A percentile compares a stretch with the other conserved stretches of the same genome.
These are phyloP conservation scores for Microplitis manilae DNA, from an alignment of 2,888 invertebrate species.

Conservation along the genomic window DNA sequence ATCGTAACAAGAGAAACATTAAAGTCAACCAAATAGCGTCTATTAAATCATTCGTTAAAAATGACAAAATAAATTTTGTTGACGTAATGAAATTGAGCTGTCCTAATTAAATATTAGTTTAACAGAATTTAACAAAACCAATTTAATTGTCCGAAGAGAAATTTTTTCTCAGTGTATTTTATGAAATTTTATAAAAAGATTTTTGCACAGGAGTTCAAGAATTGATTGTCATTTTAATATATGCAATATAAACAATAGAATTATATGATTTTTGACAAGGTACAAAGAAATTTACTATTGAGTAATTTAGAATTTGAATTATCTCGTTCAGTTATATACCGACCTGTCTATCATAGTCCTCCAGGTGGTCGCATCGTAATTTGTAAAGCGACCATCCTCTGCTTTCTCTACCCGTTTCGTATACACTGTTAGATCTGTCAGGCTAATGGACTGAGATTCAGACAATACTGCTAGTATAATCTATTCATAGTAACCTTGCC, in stretches of 20 bases:
- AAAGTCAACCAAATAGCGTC: too few relatives aligned
- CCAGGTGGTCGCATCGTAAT: conserved; percentile 64
- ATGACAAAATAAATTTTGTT: too few relatives aligned
- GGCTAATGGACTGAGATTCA: conserved; percentile 65
- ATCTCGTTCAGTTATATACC: conserved; percentile 53
- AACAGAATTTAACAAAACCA: too few relatives aligned
- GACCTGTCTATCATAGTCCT: conserved; percentile 56
- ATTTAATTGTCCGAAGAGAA: too few relatives aligned
- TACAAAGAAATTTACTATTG: conserved; percentile 30
- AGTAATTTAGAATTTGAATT: conserved; percentile 56
- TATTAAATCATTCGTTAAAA: too few relatives aligned
- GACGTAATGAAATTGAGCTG: too few relatives aligned
- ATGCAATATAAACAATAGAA: background rate
- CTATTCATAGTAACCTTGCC: conserved; percentile 45
- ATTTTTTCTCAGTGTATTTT: too few relatives aligned
- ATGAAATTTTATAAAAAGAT: too few relatives aligned
- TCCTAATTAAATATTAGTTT: too few relatives aligned
- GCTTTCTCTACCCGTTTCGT: conserved; percentile 35
- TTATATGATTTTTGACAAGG: conserved; percentile 9
- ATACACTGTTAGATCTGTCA: conserved; percentile 66
- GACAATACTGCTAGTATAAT: conserved; percentile 59
- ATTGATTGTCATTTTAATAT: too few relatives aligned
- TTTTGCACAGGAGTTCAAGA: too few relatives aligned
- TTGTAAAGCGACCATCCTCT: conserved; percentile 61
- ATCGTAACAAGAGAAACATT: too few relatives aligned